A percentile compares a stretch with the other conserved stretches of the same genome.
Evolutionary conservation across 2,888 invertebrate genomes (phyloP).

Genomic region (Aporophyla nigra): DNA sequence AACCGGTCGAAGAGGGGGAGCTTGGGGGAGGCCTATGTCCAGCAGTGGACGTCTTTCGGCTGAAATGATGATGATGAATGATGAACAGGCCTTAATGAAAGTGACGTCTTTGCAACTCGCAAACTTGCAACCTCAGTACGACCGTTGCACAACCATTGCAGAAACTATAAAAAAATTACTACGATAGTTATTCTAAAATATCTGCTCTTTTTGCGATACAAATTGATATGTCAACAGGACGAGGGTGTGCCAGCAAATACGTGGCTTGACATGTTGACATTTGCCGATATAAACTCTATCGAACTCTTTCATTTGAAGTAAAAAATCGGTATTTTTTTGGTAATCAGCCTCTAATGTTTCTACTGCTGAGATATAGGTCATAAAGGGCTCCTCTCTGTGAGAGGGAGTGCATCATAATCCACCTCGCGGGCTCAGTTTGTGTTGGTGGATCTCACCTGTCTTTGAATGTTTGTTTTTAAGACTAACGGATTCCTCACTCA

Average conservation of each 20-base stretch:
- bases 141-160: background rate
- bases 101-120: background rate
- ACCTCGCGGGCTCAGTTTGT: background rate
- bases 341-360: background rate
- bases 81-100: background rate
- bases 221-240: conserved; percentile 67
- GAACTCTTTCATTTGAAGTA: background rate
- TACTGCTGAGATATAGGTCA: background rate
- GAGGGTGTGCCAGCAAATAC: conserved; percentile 59
- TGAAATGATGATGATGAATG: too few relatives aligned
- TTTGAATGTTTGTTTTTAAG: background rate
- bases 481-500: background rate
- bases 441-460: background rate
- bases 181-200: background rate
- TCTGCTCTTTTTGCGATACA: conserved; percentile 46
- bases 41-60: too few relatives aligned
- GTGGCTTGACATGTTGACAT: conserved; percentile 45
- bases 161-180: background rate
- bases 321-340: background rate
- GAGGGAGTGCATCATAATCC: background rate
- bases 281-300: conserved; percentile 54
- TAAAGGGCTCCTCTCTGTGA: background rate
- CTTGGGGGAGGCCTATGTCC: too few relatives aligned
- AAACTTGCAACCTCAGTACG: background rate
- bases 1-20: too few relatives aligned